Evolutionary conservation across 2,113 vertebrate genomes (phyloP).

Genomic region (Potamarius usumacintae): DNA sequence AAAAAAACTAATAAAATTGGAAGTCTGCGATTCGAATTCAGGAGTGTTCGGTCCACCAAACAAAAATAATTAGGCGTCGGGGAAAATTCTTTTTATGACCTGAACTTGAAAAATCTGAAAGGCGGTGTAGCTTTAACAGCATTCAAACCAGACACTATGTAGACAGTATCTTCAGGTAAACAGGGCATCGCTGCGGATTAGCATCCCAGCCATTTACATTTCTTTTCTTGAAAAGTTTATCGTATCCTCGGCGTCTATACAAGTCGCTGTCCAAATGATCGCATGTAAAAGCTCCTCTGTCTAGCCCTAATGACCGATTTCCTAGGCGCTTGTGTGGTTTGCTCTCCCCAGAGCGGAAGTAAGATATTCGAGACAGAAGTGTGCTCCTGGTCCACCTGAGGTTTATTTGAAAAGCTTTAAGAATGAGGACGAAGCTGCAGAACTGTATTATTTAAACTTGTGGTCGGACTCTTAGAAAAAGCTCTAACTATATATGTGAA

Average conservation of each 20-base stretch:
- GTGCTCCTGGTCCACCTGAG: background rate
- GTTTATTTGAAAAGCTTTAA: background rate
- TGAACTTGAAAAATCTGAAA: too few species aligned
- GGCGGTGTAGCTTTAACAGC: too few species aligned
- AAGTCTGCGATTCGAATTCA: too few species aligned
- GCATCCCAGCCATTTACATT: background rate
- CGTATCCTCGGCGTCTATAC: background rate
- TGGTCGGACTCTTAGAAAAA: background rate
- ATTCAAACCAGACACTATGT: background rate
- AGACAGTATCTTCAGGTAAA: background rate
- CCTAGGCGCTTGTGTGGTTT: background rate
- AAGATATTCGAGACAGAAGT: background rate
- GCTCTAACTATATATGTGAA: background rate
- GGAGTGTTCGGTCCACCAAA: too few species aligned
- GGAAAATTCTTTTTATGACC: too few species aligned
- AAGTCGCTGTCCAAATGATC: background rate
- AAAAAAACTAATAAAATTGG: too few species aligned
- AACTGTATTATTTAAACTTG: background rate
- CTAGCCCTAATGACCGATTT: background rate
- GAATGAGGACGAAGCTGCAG: background rate
- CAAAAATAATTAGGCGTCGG: too few species aligned
- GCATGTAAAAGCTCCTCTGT: background rate
- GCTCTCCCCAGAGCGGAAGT: background rate
- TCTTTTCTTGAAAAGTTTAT: background rate
- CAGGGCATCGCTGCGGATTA: background rate